Evolutionary conservation across 1,140 invertebrate genomes (phyloP).

Genomic region (Drosophila ambigua): DNA sequence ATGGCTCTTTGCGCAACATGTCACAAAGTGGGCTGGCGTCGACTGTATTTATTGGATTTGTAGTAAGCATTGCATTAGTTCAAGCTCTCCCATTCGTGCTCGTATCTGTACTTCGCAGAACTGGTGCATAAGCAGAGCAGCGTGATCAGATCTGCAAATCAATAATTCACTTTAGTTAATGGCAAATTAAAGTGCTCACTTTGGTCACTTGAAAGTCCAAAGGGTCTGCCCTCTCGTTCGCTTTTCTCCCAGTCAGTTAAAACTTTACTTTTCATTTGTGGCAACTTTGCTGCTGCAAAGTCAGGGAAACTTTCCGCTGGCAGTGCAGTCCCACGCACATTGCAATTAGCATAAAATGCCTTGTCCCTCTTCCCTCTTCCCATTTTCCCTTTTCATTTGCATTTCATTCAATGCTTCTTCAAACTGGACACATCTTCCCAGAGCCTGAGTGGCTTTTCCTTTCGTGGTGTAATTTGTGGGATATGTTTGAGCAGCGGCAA

Average conservation of each 20-base stretch:
- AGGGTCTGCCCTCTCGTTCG: background rate
- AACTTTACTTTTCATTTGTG: too few relatives aligned
- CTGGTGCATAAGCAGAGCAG: too few relatives aligned
- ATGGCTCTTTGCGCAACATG: too few relatives aligned
- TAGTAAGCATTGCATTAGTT: too few relatives aligned
- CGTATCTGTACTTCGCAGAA: too few relatives aligned
- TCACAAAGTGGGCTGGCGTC: too few relatives aligned
- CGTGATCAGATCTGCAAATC: background rate
- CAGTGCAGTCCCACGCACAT: slow-evolving; percentile 9
- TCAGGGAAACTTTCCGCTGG: too few relatives aligned
- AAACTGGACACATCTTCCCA: too few relatives aligned
- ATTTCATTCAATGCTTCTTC: background rate
- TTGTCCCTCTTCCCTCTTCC: background rate
- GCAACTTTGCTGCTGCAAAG: background rate
- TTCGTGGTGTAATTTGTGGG: slow-evolving; percentile 25
- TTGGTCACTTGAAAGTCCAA: background rate
- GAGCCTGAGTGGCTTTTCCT: slow-evolving; percentile 2
- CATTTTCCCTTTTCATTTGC: background rate
- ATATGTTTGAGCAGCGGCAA: slow-evolving; percentile 42
- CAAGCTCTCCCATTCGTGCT: too few relatives aligned
- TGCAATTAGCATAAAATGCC: slow-evolving; percentile 58
- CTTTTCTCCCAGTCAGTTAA: background rate
- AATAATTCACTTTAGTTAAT: slow-evolving; percentile 22
- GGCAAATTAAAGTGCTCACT: slow-evolving; percentile 4
- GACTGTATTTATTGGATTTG: too few relatives aligned